Conservation (phyloP, 2,797 vertebrate species). For the Leuciscus waleckii region DNA sequence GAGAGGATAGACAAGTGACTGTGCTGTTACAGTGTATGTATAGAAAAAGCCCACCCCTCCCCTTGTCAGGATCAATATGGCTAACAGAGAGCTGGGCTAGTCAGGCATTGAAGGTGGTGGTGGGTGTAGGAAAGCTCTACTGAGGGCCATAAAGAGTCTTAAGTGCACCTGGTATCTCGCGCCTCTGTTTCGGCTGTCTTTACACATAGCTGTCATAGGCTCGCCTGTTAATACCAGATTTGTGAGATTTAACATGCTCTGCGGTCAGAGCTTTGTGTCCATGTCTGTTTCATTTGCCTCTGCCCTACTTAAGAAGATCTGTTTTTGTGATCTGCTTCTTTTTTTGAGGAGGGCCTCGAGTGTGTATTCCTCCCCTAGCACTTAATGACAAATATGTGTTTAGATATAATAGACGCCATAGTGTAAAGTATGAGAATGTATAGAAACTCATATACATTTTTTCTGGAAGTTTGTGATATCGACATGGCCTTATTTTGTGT, state of each 20-base stretch:
- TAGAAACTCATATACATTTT: not conserved
- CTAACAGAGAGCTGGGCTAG: slow-evolving; percentile 71
- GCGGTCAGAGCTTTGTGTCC: slow-evolving; percentile 11
- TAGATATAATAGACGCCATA: not conserved
- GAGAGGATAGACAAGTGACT: slow-evolving; percentile 57
- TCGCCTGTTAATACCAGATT: slow-evolving; percentile 12
- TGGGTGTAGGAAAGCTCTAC: slow-evolving; percentile 56
- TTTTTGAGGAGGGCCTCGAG: not conserved
- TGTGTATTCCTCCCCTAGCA: not conserved
- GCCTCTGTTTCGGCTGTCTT: slow-evolving; percentile 39
- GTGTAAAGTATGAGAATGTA: not conserved
- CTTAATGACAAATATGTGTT: not conserved
- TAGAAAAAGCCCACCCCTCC: slow-evolving; percentile 65
- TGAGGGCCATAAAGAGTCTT: slow-evolving; percentile 54
- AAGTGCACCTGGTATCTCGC: slow-evolving; percentile 36
- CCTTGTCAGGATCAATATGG: slow-evolving; percentile 80
- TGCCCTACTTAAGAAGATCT: slow-evolving; percentile 15
- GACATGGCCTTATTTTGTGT: not conserved
- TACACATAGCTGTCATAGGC: slow-evolving; percentile 51
- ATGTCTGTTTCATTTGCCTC: slow-evolving; percentile 17
- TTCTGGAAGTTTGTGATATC: not conserved
- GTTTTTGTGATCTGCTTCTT: not conserved
- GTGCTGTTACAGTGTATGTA: slow-evolving; percentile 50
- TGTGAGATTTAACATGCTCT: slow-evolving; percentile 26
- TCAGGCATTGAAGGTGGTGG: slow-evolving; percentile 48